Conservation (phyloP, 1,140 invertebrate genomes). For the Pararge aegeria region DNA sequence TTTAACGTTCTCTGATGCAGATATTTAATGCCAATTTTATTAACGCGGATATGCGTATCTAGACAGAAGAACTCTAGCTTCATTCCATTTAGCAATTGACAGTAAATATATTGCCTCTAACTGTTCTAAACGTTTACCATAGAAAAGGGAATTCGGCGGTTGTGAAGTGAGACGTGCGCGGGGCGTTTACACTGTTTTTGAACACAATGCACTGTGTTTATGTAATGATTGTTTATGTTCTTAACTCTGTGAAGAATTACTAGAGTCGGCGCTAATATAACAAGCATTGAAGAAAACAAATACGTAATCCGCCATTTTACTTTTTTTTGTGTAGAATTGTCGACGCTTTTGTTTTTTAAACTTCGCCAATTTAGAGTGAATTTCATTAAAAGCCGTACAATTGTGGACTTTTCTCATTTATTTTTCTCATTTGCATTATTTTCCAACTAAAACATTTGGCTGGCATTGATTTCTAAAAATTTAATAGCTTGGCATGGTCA, state of each 20-base stretch:
- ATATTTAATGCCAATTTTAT: too few species aligned
- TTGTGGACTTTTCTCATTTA: slow-evolving; percentile 33
- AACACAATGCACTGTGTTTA: too few species aligned
- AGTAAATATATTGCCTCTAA: too few species aligned
- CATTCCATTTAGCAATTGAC: too few species aligned
- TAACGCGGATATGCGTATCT: too few species aligned
- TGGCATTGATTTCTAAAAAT: background rate
- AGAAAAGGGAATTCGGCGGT: too few species aligned
- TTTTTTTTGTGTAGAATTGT: slow-evolving; percentile 45
- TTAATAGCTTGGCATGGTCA: background rate
- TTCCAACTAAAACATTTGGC: background rate
- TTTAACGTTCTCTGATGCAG: too few species aligned
- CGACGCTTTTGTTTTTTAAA: slow-evolving; percentile 53
- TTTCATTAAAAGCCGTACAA: slow-evolving; percentile 53
- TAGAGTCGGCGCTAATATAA: slow-evolving; percentile 11
- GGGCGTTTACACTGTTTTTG: too few species aligned
- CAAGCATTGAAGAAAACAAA: slow-evolving; percentile 42
- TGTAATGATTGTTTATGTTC: background rate
- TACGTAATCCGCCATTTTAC: slow-evolving; percentile 63
- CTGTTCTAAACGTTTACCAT: too few species aligned
- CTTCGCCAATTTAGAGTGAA: slow-evolving; percentile 54
- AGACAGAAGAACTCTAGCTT: too few species aligned
- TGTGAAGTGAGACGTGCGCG: too few species aligned
- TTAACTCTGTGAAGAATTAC: too few species aligned
- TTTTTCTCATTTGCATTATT: slow-evolving; percentile 6